Conservation (phyloP, 2,113 vertebrate genomes). For the Neolamprologus fasciatus region DNA sequence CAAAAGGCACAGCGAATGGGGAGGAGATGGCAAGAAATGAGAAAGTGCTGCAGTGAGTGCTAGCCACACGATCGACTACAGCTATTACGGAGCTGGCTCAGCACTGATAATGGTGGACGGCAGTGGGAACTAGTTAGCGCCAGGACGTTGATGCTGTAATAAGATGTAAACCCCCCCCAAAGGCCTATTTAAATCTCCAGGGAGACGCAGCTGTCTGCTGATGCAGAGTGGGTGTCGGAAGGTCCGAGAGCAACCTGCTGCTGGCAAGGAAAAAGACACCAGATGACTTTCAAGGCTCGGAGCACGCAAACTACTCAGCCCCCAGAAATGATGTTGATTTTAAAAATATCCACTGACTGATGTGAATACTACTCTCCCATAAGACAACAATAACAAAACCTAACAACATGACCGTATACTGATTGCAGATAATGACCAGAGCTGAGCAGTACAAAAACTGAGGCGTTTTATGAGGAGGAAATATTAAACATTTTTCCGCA, state of each 20-base stretch:
- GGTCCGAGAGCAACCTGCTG: not conserved
- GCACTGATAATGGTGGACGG: not conserved
- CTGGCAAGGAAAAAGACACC: not conserved
- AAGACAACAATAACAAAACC: not conserved
- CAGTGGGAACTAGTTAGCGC: not conserved
- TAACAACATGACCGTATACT: not conserved
- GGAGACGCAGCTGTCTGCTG: conserved; percentile 3
- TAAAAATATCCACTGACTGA: not conserved
- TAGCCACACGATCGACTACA: not conserved
- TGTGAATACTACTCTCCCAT: not conserved
- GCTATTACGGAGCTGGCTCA: not conserved
- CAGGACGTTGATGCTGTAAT: not conserved
- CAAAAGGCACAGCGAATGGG: not conserved
- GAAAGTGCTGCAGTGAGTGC: not conserved
- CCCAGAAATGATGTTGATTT: not conserved
- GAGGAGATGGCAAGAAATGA: not conserved
- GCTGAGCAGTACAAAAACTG: not conserved
- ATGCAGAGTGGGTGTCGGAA: not conserved
- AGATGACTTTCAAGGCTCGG: not conserved
- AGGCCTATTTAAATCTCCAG: not conserved
- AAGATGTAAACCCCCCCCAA: not conserved
- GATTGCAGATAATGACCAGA: not conserved
- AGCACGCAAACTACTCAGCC: not conserved
- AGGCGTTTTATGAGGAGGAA: not conserved
- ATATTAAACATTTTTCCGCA: not conserved